phyloP scores from a whole-genome alignment of 2,113 vertebrate genomes.

The Heterotilapia buettikoferi region DNA sequence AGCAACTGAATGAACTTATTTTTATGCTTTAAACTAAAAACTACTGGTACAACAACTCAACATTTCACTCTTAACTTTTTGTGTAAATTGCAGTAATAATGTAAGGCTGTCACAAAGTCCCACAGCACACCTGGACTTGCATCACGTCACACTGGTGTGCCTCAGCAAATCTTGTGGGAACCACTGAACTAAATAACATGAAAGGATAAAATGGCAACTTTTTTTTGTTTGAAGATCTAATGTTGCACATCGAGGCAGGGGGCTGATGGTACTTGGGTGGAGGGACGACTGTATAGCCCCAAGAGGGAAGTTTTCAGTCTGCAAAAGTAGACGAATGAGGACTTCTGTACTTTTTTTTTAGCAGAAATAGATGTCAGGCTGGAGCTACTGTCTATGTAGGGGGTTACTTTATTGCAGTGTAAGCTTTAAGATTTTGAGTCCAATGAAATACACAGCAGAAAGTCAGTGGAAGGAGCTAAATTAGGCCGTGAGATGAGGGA shows the following conservation, averaged over 20 bases:
- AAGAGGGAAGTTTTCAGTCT: neutral
- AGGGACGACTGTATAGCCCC: neutral
- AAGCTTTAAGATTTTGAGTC: neutral
- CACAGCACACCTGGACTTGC: neutral
- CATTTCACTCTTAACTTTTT: neutral
- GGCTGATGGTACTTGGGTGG: neutral
- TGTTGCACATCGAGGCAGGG: neutral
- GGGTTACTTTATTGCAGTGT: neutral
- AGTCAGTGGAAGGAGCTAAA: neutral
- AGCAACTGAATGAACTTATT: neutral
- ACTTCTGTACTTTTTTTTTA: neutral
- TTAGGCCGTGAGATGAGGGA: neutral
- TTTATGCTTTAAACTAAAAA: neutral
- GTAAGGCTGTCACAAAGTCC: neutral
- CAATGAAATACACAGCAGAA: neutral
- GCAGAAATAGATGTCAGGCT: neutral
- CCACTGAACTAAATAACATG: neutral
- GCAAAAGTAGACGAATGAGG: neutral
- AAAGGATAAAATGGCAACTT: neutral
- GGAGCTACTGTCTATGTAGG: neutral
- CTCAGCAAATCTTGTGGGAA: neutral
- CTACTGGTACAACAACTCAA: neutral
- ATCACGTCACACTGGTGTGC: neutral
- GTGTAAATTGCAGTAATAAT: neutral
- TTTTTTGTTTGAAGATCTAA: neutral